Base-by-base conservation (phyloP, 2,888 invertebrate species). In the Oscheius sp. region DNA sequence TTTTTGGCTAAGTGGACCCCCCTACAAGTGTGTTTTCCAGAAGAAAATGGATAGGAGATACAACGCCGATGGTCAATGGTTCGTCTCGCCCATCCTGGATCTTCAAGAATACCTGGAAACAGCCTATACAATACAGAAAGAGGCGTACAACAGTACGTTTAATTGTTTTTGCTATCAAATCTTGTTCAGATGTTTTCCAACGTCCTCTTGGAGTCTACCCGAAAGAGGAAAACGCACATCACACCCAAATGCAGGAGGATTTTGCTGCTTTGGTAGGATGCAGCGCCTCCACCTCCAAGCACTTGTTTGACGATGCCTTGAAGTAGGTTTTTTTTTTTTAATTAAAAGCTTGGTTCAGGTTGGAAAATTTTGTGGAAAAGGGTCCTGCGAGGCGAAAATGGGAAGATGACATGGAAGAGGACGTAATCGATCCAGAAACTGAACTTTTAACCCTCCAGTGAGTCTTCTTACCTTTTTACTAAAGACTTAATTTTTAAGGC, bases 11-110 rank as follows among this genome's bases (percentile, higher is more conserved):
- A 21, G 21, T 21, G 21, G 21, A 21, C 21, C 21, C 21, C 21
- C 21, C 21, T 21, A 21, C 21, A 21, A 21, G 21, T 21, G 21
- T 21, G 21, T 21, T 21, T 21, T 63, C 48, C 29, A 29, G 33
- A 13, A 32, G 2, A 37, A 2, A 5, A 82, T 83, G 82, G 83
- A 82, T 72, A n/a, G 74, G 42, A 76, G 71, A 71, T 74, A 81
- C 55, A 62, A 77, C 13, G 65, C 83, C 10, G 83, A 82, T 63
- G 73, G 74, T 2, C 78, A 78, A 60, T 82, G 80, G 82, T 82
- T 72, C 65, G 57, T 76, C 37, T 82, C 83, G 3, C 79, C 79
- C 9, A 62, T 81, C 32, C 42, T 82, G 2, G 37, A 76, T 42
- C 42, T 83, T 9, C 42, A 47, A 33, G 47, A 57, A 7, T 78